phyloP scores from a whole-genome alignment of 2,888 invertebrate species.

The Cephus rjabovi region DNA sequence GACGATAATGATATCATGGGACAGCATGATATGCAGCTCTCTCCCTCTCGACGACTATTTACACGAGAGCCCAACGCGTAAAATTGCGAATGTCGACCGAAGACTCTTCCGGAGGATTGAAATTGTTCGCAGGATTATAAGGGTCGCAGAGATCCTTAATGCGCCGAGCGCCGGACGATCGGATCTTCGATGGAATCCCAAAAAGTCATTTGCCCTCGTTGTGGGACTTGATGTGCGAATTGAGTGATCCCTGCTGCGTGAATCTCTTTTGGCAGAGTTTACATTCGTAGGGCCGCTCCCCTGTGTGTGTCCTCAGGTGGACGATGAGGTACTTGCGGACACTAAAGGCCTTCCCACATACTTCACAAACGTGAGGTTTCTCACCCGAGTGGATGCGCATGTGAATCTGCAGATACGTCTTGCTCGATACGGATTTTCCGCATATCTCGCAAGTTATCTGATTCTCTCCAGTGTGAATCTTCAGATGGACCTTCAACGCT shows the following conservation, averaged over 20 bases:
- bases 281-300: constrained; percentile 58
- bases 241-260: constrained; percentile 61
- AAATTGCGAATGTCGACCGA: too few species aligned
- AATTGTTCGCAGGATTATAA: too few species aligned
- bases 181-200: too few species aligned
- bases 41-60: too few species aligned
- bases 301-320: constrained; percentile 58
- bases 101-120: too few species aligned
- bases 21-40: too few species aligned
- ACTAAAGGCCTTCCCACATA: constrained; percentile 56
- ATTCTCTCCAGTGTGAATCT: constrained; percentile 66
- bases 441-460: constrained; percentile 63
- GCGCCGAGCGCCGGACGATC: too few species aligned
- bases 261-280: constrained; percentile 61
- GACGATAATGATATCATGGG: too few species aligned
- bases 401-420: constrained; percentile 51
- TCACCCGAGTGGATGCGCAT: constrained; percentile 56
- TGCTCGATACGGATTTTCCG: constrained; percentile 62
- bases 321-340: constrained; percentile 54
- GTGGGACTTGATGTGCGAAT: constrained; percentile 56
- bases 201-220: constrained; percentile 37
- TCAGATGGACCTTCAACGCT: constrained; percentile 66
- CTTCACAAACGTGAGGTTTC: constrained; percentile 53
- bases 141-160: too few species aligned
- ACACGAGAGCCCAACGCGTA: too few species aligned